Conservation (phyloP, 2,797 vertebrate species). For the Apogon talboti region DNA sequence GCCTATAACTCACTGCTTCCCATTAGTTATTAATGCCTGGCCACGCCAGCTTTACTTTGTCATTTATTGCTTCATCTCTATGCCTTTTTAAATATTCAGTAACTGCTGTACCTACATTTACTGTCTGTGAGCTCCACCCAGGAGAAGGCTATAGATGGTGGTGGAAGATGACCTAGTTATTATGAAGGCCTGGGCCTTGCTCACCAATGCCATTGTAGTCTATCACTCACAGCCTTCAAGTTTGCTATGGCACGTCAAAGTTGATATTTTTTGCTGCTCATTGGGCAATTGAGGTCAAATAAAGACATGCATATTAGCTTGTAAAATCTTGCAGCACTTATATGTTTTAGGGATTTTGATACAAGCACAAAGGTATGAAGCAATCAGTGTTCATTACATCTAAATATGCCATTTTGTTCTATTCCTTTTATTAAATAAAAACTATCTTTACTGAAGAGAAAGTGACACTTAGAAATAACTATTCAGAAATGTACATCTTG, state of each 20-base stretch:
- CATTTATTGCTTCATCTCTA: slow-evolving; percentile 90
- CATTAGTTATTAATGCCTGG: slow-evolving; percentile 89
- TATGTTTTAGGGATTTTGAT: too few species aligned
- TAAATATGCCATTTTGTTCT: too few species aligned
- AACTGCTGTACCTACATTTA: slow-evolving; percentile 89
- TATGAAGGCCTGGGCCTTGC: slow-evolving; percentile 63
- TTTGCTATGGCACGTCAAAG: slow-evolving; percentile 31
- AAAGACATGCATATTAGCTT: neutral
- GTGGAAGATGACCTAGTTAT: slow-evolving; percentile 73
- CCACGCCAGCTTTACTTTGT: slow-evolving; percentile 88
- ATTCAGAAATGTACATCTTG: too few species aligned
- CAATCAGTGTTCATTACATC: too few species aligned
- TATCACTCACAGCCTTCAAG: slow-evolving; percentile 34
- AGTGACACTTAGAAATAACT: too few species aligned
- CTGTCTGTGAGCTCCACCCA: slow-evolving; percentile 79
- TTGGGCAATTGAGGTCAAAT: neutral
- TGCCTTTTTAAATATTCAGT: slow-evolving; percentile 89
- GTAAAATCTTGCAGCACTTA: too few species aligned
- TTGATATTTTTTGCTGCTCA: slow-evolving; percentile 28
- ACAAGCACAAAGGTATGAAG: too few species aligned
- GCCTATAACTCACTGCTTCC: slow-evolving; percentile 85
- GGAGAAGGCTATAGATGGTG: slow-evolving; percentile 75
- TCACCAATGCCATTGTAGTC: slow-evolving; percentile 59
- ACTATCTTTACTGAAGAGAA: too few species aligned
- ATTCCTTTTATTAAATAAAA: too few species aligned